Evolutionary conservation across 1,140 invertebrate species (phyloP), one percentile per base, ranked within the genome.

Genomic region (Pachyrhynchus sulphureomaculatus): DNA sequence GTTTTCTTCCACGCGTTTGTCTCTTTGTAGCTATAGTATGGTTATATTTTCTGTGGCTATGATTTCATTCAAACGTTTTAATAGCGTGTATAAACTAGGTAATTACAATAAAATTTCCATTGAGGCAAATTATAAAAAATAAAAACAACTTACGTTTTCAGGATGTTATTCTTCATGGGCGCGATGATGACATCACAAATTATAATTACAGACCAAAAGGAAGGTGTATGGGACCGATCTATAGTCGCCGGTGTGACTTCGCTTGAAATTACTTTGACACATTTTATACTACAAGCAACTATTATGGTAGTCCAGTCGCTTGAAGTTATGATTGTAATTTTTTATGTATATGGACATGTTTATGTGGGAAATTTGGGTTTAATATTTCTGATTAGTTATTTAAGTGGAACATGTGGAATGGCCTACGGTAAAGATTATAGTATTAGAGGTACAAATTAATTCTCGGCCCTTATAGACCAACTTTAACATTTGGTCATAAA

Each of bases 131-230:
- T n/a, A n/a, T n/a, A n/a, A n/a, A n/a, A n/a, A n/a, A n/a, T n/a
- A n/a, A n/a, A n/a, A n/a, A n/a, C n/a, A n/a, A n/a, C n/a, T n/a
- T 53, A 45, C 45, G 23, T 47, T 74, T 76, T 21, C 69, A 92
- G 90, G 9, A 84, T 92, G 57, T 81, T 88, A 5, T 93, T 88
- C 76, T 90, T 94, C 76, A 77, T 93, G 76, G 84, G 90, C 0
- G 86, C 88, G 0, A 83, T 88, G 12, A 81, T 93, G 56, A 92
- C 90, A 1, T 88, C 90, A 0, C 81, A 88, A 1, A 83, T 89
- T 5, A 89, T 95, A 71, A 90, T 96, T 29, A 80, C 87, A 0
- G 93, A 96, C 72, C 84, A 88, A 26, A 80, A 85, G 66, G 89
- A 92, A 70, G 91, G 91, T 26, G 81, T 91, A 41, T 86, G 90